A percentile compares a stretch with the other conserved stretches of the same genome.
phyloP scores from a whole-genome alignment of 2,797 vertebrate genomes.

The Amblyopsis hoosieri region DNA sequence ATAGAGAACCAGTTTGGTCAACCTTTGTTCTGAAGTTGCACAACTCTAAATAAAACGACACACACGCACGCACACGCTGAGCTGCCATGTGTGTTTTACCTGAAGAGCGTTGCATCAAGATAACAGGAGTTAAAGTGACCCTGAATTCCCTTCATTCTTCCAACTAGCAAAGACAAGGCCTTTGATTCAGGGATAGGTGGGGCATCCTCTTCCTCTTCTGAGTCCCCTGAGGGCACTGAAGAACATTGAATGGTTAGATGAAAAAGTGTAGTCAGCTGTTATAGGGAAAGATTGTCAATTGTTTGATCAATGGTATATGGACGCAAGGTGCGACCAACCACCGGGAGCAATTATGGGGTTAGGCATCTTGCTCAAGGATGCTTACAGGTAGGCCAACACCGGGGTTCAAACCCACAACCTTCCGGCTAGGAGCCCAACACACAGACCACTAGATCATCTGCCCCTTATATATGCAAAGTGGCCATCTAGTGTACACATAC shows the following conservation, averaged over 20 bases:
- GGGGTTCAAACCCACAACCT: too few species aligned
- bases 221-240: constrained; percentile 66
- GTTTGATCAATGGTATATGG: too few species aligned
- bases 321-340: too few species aligned
- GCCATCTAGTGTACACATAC: too few species aligned
- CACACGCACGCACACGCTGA: neutral
- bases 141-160: constrained; percentile 84
- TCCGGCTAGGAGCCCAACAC: too few species aligned
- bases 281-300: too few species aligned
- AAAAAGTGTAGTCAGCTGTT: too few species aligned
- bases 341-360: too few species aligned
- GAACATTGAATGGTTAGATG: neutral
- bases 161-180: constrained; percentile 69
- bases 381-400: too few species aligned
- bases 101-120: constrained; percentile 84
- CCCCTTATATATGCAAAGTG: too few species aligned
- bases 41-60: constrained; percentile 4
- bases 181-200: constrained; percentile 74
- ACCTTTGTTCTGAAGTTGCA: neutral
- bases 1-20: constrained; percentile 14
- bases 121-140: constrained; percentile 87
- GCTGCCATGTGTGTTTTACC: constrained; percentile 59
- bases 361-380: too few species aligned
- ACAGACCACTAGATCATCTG: too few species aligned
- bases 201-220: constrained; percentile 54